Conservation (phyloP, 2,797 vertebrate genomes). For the Gila robusta region DNA sequence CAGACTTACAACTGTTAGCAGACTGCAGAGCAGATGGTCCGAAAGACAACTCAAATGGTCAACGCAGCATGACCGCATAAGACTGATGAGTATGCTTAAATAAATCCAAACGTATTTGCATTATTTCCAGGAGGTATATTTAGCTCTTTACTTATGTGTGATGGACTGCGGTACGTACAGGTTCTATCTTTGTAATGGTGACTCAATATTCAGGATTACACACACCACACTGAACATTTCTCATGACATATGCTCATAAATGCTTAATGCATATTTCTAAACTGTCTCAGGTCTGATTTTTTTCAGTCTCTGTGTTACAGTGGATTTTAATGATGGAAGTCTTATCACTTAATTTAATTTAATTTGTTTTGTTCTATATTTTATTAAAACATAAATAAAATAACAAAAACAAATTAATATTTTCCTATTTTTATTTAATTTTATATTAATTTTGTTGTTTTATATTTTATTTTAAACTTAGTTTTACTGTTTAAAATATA, state of each 20-base stretch:
- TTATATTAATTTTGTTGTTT: neutral
- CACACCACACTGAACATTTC: neutral
- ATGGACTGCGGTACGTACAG: neutral
- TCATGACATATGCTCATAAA: neutral
- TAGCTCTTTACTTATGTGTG: conserved; percentile 20
- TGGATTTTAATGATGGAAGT: neutral
- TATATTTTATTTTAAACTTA: neutral
- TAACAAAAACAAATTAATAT: no score
- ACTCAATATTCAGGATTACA: neutral
- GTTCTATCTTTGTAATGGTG: neutral
- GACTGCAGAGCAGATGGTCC: conserved; percentile 34
- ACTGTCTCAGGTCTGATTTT: neutral
- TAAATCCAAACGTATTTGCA: conserved; percentile 10
- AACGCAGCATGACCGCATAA: conserved; percentile 25
- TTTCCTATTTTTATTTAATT: no score
- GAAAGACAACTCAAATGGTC: conserved; percentile 31
- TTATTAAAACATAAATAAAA: neutral
- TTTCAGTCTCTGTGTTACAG: neutral
- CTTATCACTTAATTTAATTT: neutral
- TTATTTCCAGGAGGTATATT: conserved; percentile 32
- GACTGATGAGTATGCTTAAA: conserved; percentile 31
- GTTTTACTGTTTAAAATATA: no score
- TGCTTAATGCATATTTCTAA: neutral
- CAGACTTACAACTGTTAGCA: conserved; percentile 21
- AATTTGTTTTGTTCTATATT: neutral